Base-by-base conservation (phyloP, 2,113 vertebrate species). In the Dicerorhinus sumatrensis region DNA sequence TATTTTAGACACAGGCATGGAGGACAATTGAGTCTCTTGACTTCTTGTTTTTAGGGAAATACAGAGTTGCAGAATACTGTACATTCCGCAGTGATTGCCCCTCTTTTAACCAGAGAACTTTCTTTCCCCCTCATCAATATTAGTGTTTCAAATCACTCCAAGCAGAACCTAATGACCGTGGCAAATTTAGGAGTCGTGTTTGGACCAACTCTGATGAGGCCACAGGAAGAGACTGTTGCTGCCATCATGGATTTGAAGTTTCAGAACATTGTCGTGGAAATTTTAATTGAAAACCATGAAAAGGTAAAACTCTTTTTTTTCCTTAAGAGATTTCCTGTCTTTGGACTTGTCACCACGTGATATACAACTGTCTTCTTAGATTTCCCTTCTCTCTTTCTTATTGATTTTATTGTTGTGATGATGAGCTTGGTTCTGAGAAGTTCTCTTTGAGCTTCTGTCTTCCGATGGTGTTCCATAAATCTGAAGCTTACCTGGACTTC, bases 201-300 rank as follows among this genome's bases (percentile, higher is more conserved):
- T 90, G 99, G 99, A 93, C 99, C 99, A 87, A 99, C 99, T 0
- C 98, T 99, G 97, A 99, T 99, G 99, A 99, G 99, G 97, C 99
- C 99, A 0, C 99, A 99, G 98, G 99, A 99, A 97, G 99, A 99
- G 96, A 99, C 99, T 0, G 99, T 99, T 17, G 99, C 99, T 23
- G 99, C 99, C 98, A 99, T 99, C 97, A 99, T 99, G 99, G 99
- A 99, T 97, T 98, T 99, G 54, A 99, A 99, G 98, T 99, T 99
- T 98, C 99, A 99, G 98, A 99, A 99, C 98, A 99, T 99, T 3
- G 99, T 99, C 0, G 99, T 99, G 48, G 99, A 99, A 98, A 99
- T 99, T 96, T 99, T 99, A 93, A 99, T 99, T 33, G 99, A 99
- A 98, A 99, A 99, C 54, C 98, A 99, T 0, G 99, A 99, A 93